These are phyloP conservation scores for Stomatorhinus ivindoensis DNA, from an alignment of 2,113 vertebrate genomes.

Conservation along the genomic window DNA sequence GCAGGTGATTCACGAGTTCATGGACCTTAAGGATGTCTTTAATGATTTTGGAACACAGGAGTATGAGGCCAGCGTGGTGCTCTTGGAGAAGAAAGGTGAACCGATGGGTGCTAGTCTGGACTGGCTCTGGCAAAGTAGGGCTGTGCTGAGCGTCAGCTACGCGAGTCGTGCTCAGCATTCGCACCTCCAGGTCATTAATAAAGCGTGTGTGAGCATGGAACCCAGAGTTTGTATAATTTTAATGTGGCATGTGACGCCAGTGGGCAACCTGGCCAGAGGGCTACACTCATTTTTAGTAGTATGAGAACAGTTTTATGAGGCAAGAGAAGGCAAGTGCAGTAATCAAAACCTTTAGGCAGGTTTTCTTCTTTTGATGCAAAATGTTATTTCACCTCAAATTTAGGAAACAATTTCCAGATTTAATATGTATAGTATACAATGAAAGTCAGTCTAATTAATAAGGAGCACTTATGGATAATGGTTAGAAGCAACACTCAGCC, in stretches of 20 bases:
- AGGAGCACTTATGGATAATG: neutral
- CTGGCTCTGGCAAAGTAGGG: neutral
- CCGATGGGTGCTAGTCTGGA: neutral
- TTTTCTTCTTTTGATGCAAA: neutral
- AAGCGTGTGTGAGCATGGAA: neutral
- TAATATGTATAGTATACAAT: neutral
- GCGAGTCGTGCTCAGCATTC: neutral
- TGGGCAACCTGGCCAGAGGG: too few species aligned
- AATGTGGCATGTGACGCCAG: neutral
- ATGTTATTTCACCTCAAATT: neutral
- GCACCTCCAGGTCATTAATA: neutral
- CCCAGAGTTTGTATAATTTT: neutral
- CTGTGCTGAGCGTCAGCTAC: neutral
- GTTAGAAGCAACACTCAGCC: neutral
- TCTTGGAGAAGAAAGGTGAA: slow-evolving; percentile 67
- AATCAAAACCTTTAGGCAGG: neutral
- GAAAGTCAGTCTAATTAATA: neutral
- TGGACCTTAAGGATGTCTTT: slow-evolving; percentile 27
- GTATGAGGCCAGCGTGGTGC: slow-evolving; percentile 74
- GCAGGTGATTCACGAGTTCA: slow-evolving; percentile 62
- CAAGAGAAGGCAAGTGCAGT: neutral
- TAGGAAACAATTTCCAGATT: neutral
- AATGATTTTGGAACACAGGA: slow-evolving; percentile 67
- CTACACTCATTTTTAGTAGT: neutral
- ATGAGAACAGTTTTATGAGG: neutral